Base-by-base conservation (phyloP, 2,113 vertebrate species). In the Ursus arctos region DNA sequence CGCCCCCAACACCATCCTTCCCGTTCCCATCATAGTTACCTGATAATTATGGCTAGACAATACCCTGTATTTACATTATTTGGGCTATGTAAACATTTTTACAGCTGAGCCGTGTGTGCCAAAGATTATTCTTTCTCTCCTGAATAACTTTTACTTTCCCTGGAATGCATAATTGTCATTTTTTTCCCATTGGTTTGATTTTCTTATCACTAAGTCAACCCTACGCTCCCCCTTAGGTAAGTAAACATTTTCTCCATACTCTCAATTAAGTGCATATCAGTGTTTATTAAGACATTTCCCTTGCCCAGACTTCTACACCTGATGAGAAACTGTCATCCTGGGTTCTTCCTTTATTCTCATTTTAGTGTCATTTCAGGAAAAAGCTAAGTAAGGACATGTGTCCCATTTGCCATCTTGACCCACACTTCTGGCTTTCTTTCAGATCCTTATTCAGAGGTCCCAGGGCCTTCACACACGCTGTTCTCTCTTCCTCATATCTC, bases 31-130 rank as follows among this genome's bases (percentile, higher is more conserved):
- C 3, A n/a, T 7, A 40, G 69, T 57, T 47, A 79, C 57, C 43
- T 55, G 79, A 15, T 63, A 18, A 31, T 8, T 80, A 63, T 51
- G 40, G 19, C 80, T 55, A 69, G 43, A 81, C 36, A 43, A 21
- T 43, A 53, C 4, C 43, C 40, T 24, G 16, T 65, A 22, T 87
- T 87, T 49, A 43, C 24, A 13, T 63, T 76, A 63, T 40, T 90
- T 82, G 40, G n/a, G 31, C 47, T 86, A 36, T 8, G 13, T 61
- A 88, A 97, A 96, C 61, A 90, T 79, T 83, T 74, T 87, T 36
- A 47, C 21, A 40, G 49, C n/a, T 69, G 43, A 84, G n/a, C 40
- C 80, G 57, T 16, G 40, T 51, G 49, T 65, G 55, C 11, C 59
- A 69, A 67, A 88, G 9, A 31, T 82, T 8, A 55, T 6, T 67